These are phyloP conservation scores for Passer domesticus DNA, from an alignment of 2,113 vertebrate species.

Conservation along the genomic window DNA sequence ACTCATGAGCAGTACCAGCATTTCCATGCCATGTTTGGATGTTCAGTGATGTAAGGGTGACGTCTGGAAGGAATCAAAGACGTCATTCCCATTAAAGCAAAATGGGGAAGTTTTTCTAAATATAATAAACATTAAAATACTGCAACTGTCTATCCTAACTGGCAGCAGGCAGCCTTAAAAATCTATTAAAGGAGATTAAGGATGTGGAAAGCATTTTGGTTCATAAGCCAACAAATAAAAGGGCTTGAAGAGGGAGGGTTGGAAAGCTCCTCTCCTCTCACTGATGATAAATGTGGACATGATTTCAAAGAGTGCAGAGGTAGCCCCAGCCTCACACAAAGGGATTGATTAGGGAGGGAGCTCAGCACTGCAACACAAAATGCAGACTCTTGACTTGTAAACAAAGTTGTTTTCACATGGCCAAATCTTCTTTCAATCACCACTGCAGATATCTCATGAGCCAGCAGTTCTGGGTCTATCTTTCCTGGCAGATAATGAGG, in stretches of 20 bases:
- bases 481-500: neutral
- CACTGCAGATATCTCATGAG: neutral
- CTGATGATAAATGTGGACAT: neutral
- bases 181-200: slow-evolving; percentile 14
- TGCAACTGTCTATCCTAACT: neutral
- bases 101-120: neutral
- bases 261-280: neutral
- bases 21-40: neutral
- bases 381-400: neutral
- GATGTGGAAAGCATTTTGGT: neutral
- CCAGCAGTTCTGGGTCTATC: neutral
- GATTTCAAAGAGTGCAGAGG: neutral
- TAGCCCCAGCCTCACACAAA: neutral
- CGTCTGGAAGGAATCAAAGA: neutral
- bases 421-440: neutral
- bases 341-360: neutral
- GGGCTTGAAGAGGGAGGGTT: neutral
- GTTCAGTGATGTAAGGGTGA: neutral
- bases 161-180: neutral
- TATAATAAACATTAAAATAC: neutral
- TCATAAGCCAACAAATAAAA: neutral
- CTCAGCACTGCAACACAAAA: neutral
- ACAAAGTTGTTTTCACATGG: neutral
- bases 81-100: neutral
- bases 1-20: neutral